Conservation (phyloP, 2,797 vertebrate genomes). For the Sternotherus odoratus region DNA sequence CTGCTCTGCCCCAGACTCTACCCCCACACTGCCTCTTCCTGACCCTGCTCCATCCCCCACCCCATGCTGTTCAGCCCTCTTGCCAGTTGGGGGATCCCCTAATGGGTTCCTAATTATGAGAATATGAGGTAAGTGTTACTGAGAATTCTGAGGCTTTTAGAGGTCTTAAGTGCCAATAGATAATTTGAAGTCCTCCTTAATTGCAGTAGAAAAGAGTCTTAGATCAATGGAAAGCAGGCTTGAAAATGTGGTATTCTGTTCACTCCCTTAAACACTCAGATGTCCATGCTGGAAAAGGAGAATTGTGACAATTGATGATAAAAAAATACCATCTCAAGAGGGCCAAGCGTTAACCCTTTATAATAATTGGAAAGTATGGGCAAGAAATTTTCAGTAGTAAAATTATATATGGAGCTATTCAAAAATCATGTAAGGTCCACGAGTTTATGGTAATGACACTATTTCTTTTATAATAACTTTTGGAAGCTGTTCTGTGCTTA, state of each 20-base stretch:
- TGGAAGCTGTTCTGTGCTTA: conserved; percentile 6
- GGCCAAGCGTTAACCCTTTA: conserved; percentile 20
- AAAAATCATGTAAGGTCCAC: conserved; percentile 37
- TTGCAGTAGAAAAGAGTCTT: conserved; percentile 19
- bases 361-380: conserved; percentile 23
- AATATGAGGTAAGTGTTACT: conserved; percentile 12
- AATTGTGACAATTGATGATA: conserved; percentile 19
- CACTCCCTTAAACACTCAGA: conserved; percentile 25
- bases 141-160: conserved; percentile 47
- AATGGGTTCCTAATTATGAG: not conserved
- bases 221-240: conserved; percentile 1
- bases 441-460: not conserved
- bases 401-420: conserved; percentile 52
- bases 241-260: conserved; percentile 23
- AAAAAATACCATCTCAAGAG: conserved; percentile 53
- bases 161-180: conserved; percentile 50
- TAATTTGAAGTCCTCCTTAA: conserved; percentile 43
- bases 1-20: too few relatives aligned
- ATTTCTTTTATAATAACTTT: not conserved
- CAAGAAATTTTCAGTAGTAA: conserved; percentile 57
- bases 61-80: too few relatives aligned
- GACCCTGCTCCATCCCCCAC: too few relatives aligned
- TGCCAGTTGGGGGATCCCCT: conserved; percentile 4
- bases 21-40: too few relatives aligned
- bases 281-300: not conserved